Percentiles rank a stretch among this genome's conserved stretches.
Evolutionary conservation across 2,797 vertebrate genomes (phyloP).

Genomic region (Lateolabrax maculatus): DNA sequence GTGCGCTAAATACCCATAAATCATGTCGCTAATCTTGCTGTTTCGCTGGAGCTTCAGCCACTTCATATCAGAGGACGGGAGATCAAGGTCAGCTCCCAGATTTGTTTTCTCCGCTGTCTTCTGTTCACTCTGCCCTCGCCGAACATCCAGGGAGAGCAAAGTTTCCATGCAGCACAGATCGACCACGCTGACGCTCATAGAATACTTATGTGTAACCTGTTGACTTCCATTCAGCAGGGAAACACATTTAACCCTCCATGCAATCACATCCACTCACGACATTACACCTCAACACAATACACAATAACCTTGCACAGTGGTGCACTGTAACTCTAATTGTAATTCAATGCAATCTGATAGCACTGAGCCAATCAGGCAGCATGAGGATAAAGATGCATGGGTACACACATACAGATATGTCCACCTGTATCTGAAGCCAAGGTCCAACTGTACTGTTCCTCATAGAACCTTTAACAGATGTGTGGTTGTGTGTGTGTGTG

Average conservation of each 20-base stretch:
- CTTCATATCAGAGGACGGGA: constrained; percentile 9
- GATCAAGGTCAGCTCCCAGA: constrained; percentile 14
- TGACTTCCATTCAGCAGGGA: background rate
- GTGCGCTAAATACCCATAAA: constrained; percentile 16
- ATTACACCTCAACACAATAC: background rate
- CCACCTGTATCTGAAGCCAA: background rate
- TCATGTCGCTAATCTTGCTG: constrained; percentile 1
- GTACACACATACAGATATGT: background rate
- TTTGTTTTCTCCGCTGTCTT: constrained; percentile 31
- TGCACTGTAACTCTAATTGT: background rate
- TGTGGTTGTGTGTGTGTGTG: no score
- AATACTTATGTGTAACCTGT: background rate
- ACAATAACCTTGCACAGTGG: background rate
- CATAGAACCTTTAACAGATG: background rate
- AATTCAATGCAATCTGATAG: background rate
- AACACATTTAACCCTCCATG: background rate
- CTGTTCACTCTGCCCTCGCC: background rate
- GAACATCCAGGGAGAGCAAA: background rate
- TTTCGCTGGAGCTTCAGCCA: background rate
- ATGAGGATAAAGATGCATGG: background rate
- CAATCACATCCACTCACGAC: constrained; percentile 1
- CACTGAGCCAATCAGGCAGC: background rate
- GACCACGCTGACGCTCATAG: background rate
- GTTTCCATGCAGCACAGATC: background rate
- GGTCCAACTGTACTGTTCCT: background rate